Conservation (phyloP, 1,140 invertebrate genomes). For the Palaemon carinicauda region DNA sequence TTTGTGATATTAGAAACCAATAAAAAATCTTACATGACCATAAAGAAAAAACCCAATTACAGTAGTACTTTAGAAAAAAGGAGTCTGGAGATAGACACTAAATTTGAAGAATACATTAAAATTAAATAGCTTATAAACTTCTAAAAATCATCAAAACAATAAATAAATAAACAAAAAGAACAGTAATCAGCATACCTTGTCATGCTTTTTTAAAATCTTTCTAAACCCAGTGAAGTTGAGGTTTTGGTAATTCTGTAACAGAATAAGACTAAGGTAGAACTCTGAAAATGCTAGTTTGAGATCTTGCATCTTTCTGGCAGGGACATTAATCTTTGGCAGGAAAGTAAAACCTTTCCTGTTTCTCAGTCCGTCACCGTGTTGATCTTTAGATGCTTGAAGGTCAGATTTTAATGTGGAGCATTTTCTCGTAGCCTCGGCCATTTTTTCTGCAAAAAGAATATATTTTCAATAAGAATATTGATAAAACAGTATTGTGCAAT, state of each 20-base stretch:
- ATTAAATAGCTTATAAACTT: not conserved
- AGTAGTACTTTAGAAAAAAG: no score
- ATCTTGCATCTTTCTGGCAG: slow-evolving; percentile 81
- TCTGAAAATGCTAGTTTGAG: slow-evolving; percentile 98
- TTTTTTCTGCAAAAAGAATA: slow-evolving; percentile 79
- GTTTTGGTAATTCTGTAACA: slow-evolving; percentile 83
- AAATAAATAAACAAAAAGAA: not conserved
- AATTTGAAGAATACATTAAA: no score
- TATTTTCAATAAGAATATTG: no score
- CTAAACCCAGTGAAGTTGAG: slow-evolving; percentile 99
- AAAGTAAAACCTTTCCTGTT: slow-evolving; percentile 57
- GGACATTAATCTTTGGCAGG: slow-evolving; percentile 55
- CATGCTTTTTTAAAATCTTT: slow-evolving; percentile 99
- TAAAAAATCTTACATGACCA: not conserved
- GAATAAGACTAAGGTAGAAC: slow-evolving; percentile 96
- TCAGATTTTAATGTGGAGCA: slow-evolving; percentile 91
- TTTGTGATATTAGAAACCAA: not conserved
- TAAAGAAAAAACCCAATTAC: no score
- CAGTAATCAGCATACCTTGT: slow-evolving; percentile 79
- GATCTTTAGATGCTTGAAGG: slow-evolving; percentile 71
- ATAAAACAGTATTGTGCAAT: no score
- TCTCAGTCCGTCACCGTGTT: slow-evolving; percentile 57
- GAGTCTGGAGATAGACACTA: no score
- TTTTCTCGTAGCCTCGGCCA: slow-evolving; percentile 95
- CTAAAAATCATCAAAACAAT: not conserved